phyloP scores from a whole-genome alignment of 2,888 invertebrate genomes.

The Hololepta plana region DNA sequence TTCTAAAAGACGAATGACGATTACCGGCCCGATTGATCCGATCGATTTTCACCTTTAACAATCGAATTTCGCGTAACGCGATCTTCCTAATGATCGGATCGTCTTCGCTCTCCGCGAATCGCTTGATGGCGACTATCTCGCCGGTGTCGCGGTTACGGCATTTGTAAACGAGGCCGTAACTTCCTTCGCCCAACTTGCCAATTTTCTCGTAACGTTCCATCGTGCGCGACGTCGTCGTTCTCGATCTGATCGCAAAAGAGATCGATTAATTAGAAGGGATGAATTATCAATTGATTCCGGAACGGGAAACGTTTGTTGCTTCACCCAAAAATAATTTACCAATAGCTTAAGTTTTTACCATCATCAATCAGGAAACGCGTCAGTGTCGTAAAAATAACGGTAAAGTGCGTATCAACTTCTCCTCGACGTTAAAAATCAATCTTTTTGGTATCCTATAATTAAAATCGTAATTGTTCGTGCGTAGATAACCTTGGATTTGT shows the following conservation, averaged over 20 bases:
- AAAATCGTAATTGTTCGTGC: no score
- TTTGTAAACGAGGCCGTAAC: conserved; percentile 91
- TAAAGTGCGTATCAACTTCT: no score
- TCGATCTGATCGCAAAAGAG: conserved; percentile 34
- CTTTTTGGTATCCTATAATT: no score
- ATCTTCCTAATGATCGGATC: conserved; percentile 94
- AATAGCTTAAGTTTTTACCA: no score
- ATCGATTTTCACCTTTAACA: conserved; percentile 83
- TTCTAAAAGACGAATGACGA: conserved; percentile 43
- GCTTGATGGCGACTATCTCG: conserved; percentile 88
- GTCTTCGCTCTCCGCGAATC: conserved; percentile 93
- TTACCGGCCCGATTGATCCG: no score
- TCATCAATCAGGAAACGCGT: no score
- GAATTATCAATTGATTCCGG: no score
- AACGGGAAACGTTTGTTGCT: no score
- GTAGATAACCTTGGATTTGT: no score
- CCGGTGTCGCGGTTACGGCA: conserved; percentile 90
- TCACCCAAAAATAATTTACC: no score
- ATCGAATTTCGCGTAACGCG: conserved; percentile 81
- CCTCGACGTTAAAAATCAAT: no score
- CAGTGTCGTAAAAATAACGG: no score
- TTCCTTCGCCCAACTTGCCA: conserved; percentile 86
- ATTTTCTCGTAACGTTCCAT: conserved; percentile 94
- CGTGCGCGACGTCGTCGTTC: conserved; percentile 65
- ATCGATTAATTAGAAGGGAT: not conserved